phyloP scores from a whole-genome alignment of 2,888 invertebrate species.

The Agrochola litura region DNA sequence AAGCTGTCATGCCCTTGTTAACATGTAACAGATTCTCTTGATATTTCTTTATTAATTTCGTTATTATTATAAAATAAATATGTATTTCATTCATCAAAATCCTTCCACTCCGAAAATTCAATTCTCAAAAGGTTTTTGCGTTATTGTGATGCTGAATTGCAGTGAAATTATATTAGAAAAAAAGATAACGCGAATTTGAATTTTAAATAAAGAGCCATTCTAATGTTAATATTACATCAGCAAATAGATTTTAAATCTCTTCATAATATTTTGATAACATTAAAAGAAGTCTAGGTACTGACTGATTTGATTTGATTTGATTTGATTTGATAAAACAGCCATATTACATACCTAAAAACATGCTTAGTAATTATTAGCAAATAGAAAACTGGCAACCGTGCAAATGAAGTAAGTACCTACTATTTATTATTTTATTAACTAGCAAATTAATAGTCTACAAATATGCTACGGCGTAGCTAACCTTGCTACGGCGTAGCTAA shows the following conservation, averaged over 20 bases:
- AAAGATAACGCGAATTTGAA: not conserved
- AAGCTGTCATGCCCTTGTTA: constrained; percentile 19
- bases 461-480: constrained; percentile 32
- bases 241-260: constrained; percentile 20
- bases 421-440: not conserved
- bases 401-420: not conserved
- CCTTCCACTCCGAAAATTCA: not conserved
- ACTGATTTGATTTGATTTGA: too few species aligned
- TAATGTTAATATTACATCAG: not conserved
- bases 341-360: not conserved
- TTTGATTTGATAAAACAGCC: not conserved
- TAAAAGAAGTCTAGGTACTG: not conserved
- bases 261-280: not conserved
- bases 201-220: not conserved
- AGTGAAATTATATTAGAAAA: not conserved
- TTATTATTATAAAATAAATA: not conserved
- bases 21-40: constrained; percentile 4
- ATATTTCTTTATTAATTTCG: not conserved
- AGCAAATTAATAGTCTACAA: not conserved
- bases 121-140: not conserved
- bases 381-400: not conserved
- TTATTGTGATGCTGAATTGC: constrained; percentile 6
- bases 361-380: not conserved
- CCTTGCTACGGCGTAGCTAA: constrained; percentile 20
- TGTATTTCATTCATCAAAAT: not conserved